A percentile compares a stretch with the other conserved stretches of the same genome.
phyloP scores from a whole-genome alignment of 2,797 vertebrate genomes.

The Sebastes hubbsi region DNA sequence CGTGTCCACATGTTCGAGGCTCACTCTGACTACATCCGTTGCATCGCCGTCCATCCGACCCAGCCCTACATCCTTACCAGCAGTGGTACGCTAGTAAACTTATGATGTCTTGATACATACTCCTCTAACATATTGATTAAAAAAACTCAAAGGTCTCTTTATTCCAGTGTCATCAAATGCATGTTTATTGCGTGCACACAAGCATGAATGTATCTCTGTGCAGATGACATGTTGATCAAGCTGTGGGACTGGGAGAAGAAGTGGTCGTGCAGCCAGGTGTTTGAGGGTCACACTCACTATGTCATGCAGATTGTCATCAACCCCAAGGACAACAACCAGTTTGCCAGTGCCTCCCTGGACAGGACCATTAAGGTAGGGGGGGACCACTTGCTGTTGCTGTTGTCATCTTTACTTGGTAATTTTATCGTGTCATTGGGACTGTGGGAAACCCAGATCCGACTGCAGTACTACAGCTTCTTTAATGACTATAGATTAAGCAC shows the following conservation, averaged over 20 bases:
- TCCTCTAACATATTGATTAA: background rate
- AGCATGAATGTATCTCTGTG: conserved; percentile 23
- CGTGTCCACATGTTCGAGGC: conserved; percentile 99
- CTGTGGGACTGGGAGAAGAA: conserved; percentile 99
- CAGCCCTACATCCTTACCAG: conserved; percentile 99
- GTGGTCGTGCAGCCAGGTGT: conserved; percentile 97
- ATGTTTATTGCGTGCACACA: background rate
- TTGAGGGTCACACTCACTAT: conserved; percentile 98
- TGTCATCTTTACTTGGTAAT: background rate
- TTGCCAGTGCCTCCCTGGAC: conserved; percentile 96
- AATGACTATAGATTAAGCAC: background rate
- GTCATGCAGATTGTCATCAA: conserved; percentile 99
- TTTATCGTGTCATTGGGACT: background rate
- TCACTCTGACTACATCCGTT: conserved; percentile 97
- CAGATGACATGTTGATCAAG: conserved; percentile 99
- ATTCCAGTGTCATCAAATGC: background rate
- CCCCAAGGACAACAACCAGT: conserved; percentile 99
- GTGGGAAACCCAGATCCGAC: background rate
- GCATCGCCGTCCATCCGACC: conserved; percentile 97
- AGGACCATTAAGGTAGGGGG: conserved; percentile 95
- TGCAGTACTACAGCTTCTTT: background rate
- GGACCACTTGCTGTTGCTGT: background rate
- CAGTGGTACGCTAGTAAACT: conserved; percentile 85
- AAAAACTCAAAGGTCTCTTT: background rate
- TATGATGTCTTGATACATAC: background rate